Percentiles rank a stretch among this genome's conserved stretches.
Evolutionary conservation across 2,888 invertebrate genomes (phyloP).

Genomic region (Agriopis aurantiaria): DNA sequence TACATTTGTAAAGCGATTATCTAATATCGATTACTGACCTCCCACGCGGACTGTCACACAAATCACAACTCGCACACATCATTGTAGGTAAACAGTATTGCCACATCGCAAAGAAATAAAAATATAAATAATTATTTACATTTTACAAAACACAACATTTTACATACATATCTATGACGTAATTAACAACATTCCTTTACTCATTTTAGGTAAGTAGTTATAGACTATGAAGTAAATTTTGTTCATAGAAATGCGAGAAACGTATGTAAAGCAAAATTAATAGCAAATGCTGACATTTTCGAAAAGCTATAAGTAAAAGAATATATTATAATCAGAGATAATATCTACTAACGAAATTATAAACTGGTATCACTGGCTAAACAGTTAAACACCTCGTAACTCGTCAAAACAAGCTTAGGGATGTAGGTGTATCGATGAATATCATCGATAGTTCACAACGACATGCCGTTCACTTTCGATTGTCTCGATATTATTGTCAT

Average conservation of each 20-base stretch:
- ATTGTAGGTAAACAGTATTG: slow-evolving; percentile 22
- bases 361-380: slow-evolving; percentile 22
- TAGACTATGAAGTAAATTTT: no score
- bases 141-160: no score
- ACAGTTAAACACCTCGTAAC: slow-evolving; percentile 51
- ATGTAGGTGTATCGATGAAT: slow-evolving; percentile 62
- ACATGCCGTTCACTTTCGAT: slow-evolving; percentile 59
- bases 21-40: slow-evolving; percentile 77
- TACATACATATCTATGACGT: no score
- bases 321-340: background rate
- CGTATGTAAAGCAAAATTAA: background rate
- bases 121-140: background rate
- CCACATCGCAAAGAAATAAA: background rate
- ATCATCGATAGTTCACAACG: slow-evolving; percentile 57
- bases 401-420: slow-evolving; percentile 53
- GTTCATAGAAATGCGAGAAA: background rate
- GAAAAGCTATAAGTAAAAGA: background rate
- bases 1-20: slow-evolving; percentile 78
- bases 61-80: slow-evolving; percentile 51
- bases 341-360: background rate
- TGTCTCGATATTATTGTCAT: slow-evolving; percentile 55
- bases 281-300: background rate
- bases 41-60: slow-evolving; percentile 73
- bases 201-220: no score
- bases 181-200: no score